phyloP scores from a whole-genome alignment of 2,113 vertebrate genomes.

The Aramus guarauna region DNA sequence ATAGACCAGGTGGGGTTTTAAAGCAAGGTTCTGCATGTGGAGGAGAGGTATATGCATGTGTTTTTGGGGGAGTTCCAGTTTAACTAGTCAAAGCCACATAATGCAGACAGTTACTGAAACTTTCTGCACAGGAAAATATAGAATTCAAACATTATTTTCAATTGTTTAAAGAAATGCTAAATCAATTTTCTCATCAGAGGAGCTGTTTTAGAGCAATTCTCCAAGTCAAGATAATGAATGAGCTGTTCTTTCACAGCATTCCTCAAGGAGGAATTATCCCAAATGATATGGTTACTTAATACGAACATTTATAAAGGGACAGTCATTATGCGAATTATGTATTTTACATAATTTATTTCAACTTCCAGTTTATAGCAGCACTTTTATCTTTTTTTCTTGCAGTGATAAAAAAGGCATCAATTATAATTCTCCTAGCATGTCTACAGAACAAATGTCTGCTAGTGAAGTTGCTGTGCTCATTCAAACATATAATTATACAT shows the following conservation, averaged over 20 bases:
- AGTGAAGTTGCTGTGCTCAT: constrained; percentile 48
- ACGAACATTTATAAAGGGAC: constrained; percentile 55
- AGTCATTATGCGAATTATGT: constrained; percentile 56
- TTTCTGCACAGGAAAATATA: not conserved
- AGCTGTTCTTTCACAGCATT: constrained; percentile 30
- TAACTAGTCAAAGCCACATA: not conserved
- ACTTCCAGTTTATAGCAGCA: constrained; percentile 43
- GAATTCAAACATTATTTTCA: constrained; percentile 25
- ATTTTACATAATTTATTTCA: constrained; percentile 62
- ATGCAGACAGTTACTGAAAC: not conserved
- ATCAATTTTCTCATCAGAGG: constrained; percentile 39
- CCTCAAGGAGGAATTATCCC: constrained; percentile 50
- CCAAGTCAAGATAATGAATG: constrained; percentile 59
- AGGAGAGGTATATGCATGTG: not conserved
- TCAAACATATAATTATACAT: constrained; percentile 41
- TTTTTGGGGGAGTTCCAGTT: not conserved
- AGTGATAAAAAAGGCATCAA: constrained; percentile 41
- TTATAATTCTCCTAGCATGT: constrained; percentile 46
- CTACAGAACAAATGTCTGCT: constrained; percentile 39
- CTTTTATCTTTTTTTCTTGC: constrained; percentile 36
- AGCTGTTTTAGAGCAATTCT: constrained; percentile 52
- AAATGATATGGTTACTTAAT: constrained; percentile 64
- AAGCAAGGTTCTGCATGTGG: not conserved
- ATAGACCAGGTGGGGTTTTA: not conserved
- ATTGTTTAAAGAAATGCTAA: constrained; percentile 50